phyloP scores from a whole-genome alignment of 2,797 vertebrate genomes.

The Tympanoctomys barrerae region DNA sequence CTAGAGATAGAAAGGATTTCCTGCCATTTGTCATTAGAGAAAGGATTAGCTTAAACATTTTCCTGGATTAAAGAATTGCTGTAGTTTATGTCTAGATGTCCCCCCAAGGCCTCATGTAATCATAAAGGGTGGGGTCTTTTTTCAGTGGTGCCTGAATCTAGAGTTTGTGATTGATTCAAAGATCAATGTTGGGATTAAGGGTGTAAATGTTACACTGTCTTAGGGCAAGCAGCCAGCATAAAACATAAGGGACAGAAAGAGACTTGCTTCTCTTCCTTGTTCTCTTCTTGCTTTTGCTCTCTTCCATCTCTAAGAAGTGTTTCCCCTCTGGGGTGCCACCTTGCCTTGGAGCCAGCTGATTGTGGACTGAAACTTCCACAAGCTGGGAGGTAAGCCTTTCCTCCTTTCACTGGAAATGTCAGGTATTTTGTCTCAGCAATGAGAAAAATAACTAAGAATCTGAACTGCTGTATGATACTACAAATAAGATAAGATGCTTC shows the following conservation, averaged over 20 bases:
- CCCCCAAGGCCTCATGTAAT: not conserved
- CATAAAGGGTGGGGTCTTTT: not conserved
- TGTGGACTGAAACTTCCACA: not conserved
- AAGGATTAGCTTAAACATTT: not conserved
- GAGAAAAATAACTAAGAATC: not conserved
- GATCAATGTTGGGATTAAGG: not conserved
- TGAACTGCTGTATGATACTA: not conserved
- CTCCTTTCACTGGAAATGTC: not conserved
- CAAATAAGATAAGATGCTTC: not conserved
- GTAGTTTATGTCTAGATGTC: not conserved
- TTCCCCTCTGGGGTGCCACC: not conserved
- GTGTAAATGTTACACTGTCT: not conserved
- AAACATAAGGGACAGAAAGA: not conserved
- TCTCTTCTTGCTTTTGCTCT: not conserved
- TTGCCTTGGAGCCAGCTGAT: not conserved
- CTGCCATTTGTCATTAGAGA: not conserved
- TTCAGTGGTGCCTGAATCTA: not conserved
- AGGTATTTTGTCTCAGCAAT: not conserved
- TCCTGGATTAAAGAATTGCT: not conserved
- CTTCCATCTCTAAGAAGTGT: not conserved
- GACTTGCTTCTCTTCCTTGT: not conserved
- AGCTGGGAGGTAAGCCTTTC: not conserved
- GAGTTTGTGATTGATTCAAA: not conserved
- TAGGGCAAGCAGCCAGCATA: not conserved
- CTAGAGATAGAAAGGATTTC: not conserved